Conservation (phyloP, 35 echinoderm and acorn worm species). For the Heliocidaris tuberculata region DNA sequence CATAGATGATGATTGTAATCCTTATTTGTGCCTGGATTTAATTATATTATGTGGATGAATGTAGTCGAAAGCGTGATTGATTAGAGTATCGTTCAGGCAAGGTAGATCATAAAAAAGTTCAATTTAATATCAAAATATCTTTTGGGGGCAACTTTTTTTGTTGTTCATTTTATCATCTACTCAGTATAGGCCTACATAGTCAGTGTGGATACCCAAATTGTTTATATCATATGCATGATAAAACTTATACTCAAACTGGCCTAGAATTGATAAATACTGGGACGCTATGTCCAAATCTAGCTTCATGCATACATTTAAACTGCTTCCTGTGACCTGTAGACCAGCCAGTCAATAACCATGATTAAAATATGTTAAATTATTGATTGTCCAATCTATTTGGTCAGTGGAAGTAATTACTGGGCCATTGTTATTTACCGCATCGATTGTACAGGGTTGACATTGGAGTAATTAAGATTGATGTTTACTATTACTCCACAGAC, state of each 20-base stretch:
- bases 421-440: neutral
- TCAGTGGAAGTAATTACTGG: neutral
- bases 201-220: neutral
- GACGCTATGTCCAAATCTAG: neutral
- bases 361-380: constrained; percentile 14
- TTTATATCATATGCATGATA: neutral
- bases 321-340: neutral
- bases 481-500: neutral
- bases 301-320: neutral
- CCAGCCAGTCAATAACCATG: neutral
- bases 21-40: too few species aligned
- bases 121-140: too few species aligned
- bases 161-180: too few species aligned
- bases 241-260: neutral
- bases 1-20: too few species aligned
- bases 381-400: neutral
- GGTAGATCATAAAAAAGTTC: too few species aligned
- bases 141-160: too few species aligned
- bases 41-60: too few species aligned
- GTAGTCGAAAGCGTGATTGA: too few species aligned
- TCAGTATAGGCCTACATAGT: neutral
- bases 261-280: neutral
- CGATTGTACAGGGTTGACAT: neutral
- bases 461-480: constrained; percentile 17
- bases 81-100: too few species aligned